Conservation (phyloP, 2,113 vertebrate species). For the Anser brachyrhynchus region DNA sequence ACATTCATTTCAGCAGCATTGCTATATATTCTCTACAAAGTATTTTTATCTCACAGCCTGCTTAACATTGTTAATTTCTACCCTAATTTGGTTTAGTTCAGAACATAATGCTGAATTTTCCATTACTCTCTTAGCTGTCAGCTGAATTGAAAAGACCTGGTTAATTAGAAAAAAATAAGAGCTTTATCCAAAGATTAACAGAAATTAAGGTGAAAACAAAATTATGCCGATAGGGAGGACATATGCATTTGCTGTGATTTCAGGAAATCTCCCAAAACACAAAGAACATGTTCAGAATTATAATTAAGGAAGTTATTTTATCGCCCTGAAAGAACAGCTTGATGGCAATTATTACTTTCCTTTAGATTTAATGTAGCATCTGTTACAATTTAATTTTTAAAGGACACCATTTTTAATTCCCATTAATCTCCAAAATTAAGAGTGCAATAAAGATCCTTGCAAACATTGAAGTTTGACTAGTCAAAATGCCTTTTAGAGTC, state of each 20-base stretch:
- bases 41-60: slow-evolving; percentile 54
- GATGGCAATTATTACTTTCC: slow-evolving; percentile 34
- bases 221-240: background rate
- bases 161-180: slow-evolving; percentile 45
- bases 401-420: slow-evolving; percentile 43
- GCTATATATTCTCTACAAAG: background rate
- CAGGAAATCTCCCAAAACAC: slow-evolving; percentile 10
- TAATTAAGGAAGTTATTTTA: slow-evolving; percentile 34
- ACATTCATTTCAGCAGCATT: slow-evolving; percentile 14
- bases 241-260: background rate
- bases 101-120: slow-evolving; percentile 48
- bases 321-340: slow-evolving; percentile 31
- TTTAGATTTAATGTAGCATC: background rate
- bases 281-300: slow-evolving; percentile 6
- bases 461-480: background rate
- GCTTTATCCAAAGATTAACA: slow-evolving; percentile 52
- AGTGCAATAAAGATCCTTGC: background rate
- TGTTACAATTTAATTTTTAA: slow-evolving; percentile 42
- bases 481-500: slow-evolving; percentile 26
- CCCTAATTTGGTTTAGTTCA: slow-evolving; percentile 33
- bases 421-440: slow-evolving; percentile 44
- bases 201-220: slow-evolving; percentile 50
- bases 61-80: slow-evolving; percentile 41
- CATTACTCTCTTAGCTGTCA: slow-evolving; percentile 11
- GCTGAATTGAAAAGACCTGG: slow-evolving; percentile 23